A percentile compares a stretch with the other conserved stretches of the same genome.
Conservation (phyloP, 2,113 vertebrate species). For the Toxotes jaculatrix region DNA sequence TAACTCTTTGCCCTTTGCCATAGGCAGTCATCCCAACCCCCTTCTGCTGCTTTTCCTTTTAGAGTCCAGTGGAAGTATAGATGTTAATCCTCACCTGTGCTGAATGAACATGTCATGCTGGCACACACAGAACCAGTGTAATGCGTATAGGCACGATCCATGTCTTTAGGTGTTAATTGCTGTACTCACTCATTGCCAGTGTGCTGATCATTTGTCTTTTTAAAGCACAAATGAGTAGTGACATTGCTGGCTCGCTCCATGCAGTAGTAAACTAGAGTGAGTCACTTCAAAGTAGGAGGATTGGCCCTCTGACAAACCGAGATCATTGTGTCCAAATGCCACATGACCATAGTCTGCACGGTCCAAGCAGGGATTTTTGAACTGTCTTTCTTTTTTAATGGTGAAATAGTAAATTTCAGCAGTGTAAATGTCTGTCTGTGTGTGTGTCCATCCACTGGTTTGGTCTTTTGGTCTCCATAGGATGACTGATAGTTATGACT, state of each 20-base stretch:
- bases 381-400: background rate
- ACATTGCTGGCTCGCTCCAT: constrained; percentile 28
- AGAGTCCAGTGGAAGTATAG: constrained; percentile 29
- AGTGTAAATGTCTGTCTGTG: constrained; percentile 4
- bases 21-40: constrained; percentile 34
- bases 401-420: constrained; percentile 25
- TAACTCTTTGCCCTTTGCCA: constrained; percentile 60
- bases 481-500: background rate
- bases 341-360: constrained; percentile 26
- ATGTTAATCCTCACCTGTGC: constrained; percentile 34
- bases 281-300: constrained; percentile 37
- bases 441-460: constrained; percentile 17
- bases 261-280: constrained; percentile 52
- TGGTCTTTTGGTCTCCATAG: background rate
- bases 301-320: constrained; percentile 44
- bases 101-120: background rate
- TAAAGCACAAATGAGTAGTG: constrained; percentile 33
- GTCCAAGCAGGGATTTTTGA: constrained; percentile 7
- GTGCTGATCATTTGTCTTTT: constrained; percentile 37
- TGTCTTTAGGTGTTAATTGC: background rate
- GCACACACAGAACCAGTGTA: constrained; percentile 1
- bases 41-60: constrained; percentile 39
- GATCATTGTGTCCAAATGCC: constrained; percentile 45
- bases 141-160: background rate
- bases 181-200: constrained; percentile 17